Conservation (phyloP, 2,113 vertebrate species). For the Orcinus orca region DNA sequence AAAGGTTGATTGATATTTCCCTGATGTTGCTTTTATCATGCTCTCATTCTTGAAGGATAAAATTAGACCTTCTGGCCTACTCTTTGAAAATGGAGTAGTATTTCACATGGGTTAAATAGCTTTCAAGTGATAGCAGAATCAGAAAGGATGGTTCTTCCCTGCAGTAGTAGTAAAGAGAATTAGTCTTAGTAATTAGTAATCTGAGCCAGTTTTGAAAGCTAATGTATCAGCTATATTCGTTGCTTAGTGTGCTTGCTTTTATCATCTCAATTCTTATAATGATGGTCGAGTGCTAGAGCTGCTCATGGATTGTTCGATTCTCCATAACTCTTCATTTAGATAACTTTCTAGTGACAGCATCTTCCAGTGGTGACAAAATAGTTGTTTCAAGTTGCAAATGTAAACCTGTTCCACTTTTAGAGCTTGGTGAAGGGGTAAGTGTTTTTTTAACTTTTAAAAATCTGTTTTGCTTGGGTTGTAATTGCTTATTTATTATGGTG, state of each 20-base stretch:
- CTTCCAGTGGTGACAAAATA: constrained; percentile 94
- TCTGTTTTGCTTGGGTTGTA: background rate
- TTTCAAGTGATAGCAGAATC: constrained; percentile 43
- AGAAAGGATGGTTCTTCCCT: constrained; percentile 25
- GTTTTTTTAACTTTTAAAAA: background rate
- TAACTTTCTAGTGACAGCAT: constrained; percentile 93
- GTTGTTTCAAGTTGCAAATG: constrained; percentile 94
- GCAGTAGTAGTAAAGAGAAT: background rate
- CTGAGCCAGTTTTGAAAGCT: constrained; percentile 35
- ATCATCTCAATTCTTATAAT: background rate
- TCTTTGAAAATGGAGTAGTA: constrained; percentile 42
- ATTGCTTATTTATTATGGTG: background rate
- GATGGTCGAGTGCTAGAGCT: background rate
- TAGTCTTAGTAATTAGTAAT: constrained; percentile 42
- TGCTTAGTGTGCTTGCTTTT: background rate
- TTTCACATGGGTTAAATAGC: constrained; percentile 62
- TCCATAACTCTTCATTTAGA: constrained; percentile 89
- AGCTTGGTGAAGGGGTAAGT: constrained; percentile 96
- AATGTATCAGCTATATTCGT: background rate
- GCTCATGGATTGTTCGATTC: constrained; percentile 46
- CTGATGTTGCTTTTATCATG: constrained; percentile 25
- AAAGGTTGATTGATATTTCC: constrained; percentile 42
- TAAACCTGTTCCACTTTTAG: constrained; percentile 89
- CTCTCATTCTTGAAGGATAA: constrained; percentile 56
- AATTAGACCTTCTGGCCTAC: constrained; percentile 54